phyloP scores from a whole-genome alignment of 2,888 invertebrate species.

The Thysanoteuthis rhombus region DNA sequence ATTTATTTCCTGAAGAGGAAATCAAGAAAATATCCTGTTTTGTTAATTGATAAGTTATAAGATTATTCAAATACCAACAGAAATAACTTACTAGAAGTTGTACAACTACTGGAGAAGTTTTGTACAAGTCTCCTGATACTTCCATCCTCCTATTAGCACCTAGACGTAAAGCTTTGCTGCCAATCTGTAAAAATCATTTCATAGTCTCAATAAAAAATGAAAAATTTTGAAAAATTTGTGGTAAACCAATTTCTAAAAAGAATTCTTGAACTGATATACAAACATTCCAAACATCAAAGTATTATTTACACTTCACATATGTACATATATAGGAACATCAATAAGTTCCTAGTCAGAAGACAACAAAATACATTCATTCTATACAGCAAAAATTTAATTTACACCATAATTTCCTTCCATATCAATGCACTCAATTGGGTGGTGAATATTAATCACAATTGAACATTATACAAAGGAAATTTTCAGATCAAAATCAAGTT shows the following conservation, averaged over 20 bases:
- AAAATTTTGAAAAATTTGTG: not conserved
- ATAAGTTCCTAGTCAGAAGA: not conserved
- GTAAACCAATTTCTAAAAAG: not conserved
- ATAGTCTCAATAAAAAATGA: not conserved
- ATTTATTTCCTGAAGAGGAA: no score
- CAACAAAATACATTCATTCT: not conserved
- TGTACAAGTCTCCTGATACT: constrained; percentile 81
- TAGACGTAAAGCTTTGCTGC: constrained; percentile 71
- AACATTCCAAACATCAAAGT: not conserved
- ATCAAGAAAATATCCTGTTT: no score
- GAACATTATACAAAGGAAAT: no score
- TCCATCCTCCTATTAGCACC: constrained; percentile 91
- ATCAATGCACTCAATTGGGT: no score
- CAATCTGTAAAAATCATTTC: constrained; percentile 57
- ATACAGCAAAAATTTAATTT: not conserved
- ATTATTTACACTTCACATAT: no score
- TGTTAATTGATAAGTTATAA: no score
- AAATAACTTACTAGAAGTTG: constrained; percentile 76
- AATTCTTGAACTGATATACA: not conserved
- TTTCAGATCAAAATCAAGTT: not conserved
- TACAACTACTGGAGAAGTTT: constrained; percentile 80
- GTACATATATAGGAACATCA: no score
- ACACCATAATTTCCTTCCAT: no score
- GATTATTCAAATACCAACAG: not conserved
- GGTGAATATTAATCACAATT: no score